These are phyloP conservation scores for Brotula barbata DNA, from an alignment of 2,797 vertebrate genomes.

Conservation along the genomic window DNA sequence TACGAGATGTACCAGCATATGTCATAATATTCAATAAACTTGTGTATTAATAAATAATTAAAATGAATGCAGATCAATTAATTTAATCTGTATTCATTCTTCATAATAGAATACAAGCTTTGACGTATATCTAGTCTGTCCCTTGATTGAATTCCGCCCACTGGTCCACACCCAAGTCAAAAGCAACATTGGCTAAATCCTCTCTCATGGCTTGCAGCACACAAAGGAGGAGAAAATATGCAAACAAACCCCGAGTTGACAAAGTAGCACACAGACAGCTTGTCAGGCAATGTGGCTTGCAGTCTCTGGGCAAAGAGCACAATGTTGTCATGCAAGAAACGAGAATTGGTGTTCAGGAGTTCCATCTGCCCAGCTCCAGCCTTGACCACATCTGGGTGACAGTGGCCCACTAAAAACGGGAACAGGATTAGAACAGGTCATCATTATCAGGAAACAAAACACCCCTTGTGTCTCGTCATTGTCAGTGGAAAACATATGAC, in stretches of 20 bases:
- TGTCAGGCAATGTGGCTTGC: slow-evolving; percentile 86
- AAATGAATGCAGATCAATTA: too few species aligned
- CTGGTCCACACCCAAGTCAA: background rate
- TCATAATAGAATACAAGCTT: too few species aligned
- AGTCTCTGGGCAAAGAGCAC: slow-evolving; percentile 90
- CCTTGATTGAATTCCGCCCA: too few species aligned
- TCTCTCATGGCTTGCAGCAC: background rate
- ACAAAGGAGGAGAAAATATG: background rate
- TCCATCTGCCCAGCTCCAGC: slow-evolving; percentile 92
- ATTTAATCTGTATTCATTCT: too few species aligned
- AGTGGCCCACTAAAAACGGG: slow-evolving; percentile 86
- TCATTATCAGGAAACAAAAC: background rate
- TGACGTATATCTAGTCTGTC: too few species aligned
- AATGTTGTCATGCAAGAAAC: slow-evolving; percentile 95
- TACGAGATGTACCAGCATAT: too few species aligned
- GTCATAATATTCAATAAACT: too few species aligned
- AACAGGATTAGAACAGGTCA: background rate
- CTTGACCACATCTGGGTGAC: slow-evolving; percentile 89
- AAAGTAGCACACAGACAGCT: slow-evolving; percentile 94
- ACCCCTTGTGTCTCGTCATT: background rate
- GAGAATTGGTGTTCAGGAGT: slow-evolving; percentile 92
- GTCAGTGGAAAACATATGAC: background rate
- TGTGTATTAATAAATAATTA: too few species aligned
- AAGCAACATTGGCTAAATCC: background rate
- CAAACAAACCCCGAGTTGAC: slow-evolving; percentile 93